Percentiles rank a stretch among this genome's conserved stretches.
These are phyloP conservation scores for Clavelina lepadiformis DNA, from an alignment of 23 tunicate genomes.

Conservation along the genomic window DNA sequence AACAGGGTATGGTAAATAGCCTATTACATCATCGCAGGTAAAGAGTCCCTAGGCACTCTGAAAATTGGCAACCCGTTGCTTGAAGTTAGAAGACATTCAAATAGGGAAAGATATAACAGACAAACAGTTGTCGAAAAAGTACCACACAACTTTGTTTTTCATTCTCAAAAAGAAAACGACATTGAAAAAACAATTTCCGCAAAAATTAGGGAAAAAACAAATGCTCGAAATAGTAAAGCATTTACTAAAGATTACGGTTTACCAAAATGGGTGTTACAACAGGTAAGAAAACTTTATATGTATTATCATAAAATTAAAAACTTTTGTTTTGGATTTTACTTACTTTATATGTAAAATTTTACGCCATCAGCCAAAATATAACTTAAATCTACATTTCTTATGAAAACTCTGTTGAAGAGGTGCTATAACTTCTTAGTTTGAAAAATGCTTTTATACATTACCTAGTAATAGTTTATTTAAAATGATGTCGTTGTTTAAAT, in stretches of 20 bases:
- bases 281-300: conserved; percentile 14
- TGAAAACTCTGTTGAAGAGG: too few relatives aligned
- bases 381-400: too few relatives aligned
- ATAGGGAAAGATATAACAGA: conserved; percentile 46
- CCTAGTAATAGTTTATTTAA: too few relatives aligned
- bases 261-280: conserved; percentile 51
- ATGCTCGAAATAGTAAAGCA: conserved; percentile 24
- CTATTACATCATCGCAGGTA: conserved; percentile 17
- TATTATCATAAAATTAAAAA: too few relatives aligned
- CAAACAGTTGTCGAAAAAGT: conserved; percentile 70
- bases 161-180: conserved; percentile 18
- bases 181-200: conserved; percentile 1
- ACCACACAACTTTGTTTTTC: conserved; percentile 72
- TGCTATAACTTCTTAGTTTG: too few relatives aligned
- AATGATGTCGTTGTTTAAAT: too few relatives aligned
- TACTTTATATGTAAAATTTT: too few relatives aligned
- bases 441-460: too few relatives aligned
- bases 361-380: too few relatives aligned
- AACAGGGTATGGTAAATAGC: too few relatives aligned
- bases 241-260: conserved; percentile 40
- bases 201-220: conserved; percentile 9
- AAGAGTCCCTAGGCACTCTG: conserved; percentile 77
- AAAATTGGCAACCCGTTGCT: conserved; percentile 45
- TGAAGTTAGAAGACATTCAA: conserved; percentile 30
- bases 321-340: too few relatives aligned